Evolutionary conservation across 2,113 vertebrate genomes (phyloP).

Genomic region (Ptyas mucosa): DNA sequence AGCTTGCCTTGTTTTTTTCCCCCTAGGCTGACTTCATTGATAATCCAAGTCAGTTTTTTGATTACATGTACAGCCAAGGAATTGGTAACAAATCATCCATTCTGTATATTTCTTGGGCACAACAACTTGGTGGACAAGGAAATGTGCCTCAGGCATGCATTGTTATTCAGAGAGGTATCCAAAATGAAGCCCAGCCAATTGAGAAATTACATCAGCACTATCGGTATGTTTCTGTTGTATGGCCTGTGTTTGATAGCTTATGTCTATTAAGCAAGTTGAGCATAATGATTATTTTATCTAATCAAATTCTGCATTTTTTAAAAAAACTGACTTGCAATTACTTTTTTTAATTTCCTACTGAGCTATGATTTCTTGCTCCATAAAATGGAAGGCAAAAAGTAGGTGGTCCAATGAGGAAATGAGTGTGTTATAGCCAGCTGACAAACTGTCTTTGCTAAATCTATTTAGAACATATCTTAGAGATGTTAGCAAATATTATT

Average conservation of each 20-base stretch:
- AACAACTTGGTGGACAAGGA: constrained; percentile 69
- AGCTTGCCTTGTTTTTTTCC: background rate
- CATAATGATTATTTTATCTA: background rate
- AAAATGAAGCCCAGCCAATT: constrained; percentile 74
- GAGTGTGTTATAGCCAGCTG: background rate
- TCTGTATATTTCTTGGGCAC: constrained; percentile 80
- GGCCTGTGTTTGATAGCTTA: background rate
- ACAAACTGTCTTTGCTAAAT: background rate
- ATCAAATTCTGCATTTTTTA: background rate
- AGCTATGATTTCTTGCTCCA: background rate
- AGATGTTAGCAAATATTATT: background rate
- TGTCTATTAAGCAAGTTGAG: background rate
- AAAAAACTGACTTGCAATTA: background rate
- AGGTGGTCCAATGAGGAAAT: background rate
- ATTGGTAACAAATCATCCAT: constrained; percentile 70
- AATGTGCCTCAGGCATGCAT: constrained; percentile 63
- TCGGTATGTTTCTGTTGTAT: constrained; percentile 62
- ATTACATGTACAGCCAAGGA: constrained; percentile 69
- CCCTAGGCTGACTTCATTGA: constrained; percentile 71
- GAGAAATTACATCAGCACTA: constrained; percentile 71
- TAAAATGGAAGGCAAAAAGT: background rate
- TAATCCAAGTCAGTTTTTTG: constrained; percentile 72
- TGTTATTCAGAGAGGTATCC: constrained; percentile 72
- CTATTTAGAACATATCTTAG: background rate
- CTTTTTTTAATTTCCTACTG: background rate